These are phyloP conservation scores for Cryptomyrus ogoouensis DNA, from an alignment of 2,113 vertebrate species.

Conservation along the genomic window DNA sequence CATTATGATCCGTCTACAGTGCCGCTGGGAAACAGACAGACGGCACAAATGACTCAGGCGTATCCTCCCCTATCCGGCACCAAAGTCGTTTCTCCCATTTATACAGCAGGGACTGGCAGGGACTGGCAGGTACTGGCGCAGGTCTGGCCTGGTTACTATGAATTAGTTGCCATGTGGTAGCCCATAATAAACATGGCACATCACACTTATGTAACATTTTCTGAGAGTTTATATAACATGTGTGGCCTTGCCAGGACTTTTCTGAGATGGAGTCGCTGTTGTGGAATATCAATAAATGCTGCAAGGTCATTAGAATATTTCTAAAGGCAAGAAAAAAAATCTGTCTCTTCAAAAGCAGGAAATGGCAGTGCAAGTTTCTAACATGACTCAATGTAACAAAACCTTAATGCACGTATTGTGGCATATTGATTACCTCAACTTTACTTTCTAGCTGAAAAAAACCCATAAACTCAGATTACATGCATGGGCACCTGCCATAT, in stretches of 20 bases:
- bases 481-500: not conserved
- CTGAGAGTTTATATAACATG: constrained; percentile 15
- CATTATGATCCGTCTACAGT: not conserved
- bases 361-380: not conserved
- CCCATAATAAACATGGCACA: not conserved
- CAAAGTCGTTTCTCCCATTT: not conserved
- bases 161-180: not conserved
- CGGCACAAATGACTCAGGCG: not conserved
- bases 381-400: not conserved
- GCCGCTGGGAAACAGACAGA: not conserved
- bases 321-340: not conserved
- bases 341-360: not conserved
- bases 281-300: not conserved
- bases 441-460: not conserved
- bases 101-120: not conserved
- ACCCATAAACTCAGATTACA: not conserved
- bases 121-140: not conserved
- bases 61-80: not conserved
- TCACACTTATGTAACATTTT: constrained; percentile 4
- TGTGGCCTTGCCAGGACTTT: not conserved
- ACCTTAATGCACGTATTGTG: not conserved
- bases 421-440: not conserved
- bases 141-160: not conserved
- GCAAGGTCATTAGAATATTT: not conserved
- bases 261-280: not conserved